These are phyloP conservation scores for Shinisaurus crocodilurus DNA, from an alignment of 2,113 vertebrate species.

Conservation along the genomic window DNA sequence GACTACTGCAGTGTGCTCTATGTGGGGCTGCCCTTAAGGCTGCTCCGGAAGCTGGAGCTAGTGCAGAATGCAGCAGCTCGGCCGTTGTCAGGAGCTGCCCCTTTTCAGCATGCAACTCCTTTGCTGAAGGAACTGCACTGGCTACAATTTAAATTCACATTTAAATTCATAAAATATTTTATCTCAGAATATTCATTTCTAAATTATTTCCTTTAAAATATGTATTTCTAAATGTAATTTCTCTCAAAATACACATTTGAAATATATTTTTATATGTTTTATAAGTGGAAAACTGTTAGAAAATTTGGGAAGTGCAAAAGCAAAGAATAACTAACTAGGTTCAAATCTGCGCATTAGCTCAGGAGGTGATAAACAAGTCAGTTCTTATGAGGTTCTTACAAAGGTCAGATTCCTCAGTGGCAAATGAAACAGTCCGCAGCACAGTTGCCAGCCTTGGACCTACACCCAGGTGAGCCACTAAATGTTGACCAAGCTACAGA, in stretches of 20 bases:
- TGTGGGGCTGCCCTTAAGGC: no score
- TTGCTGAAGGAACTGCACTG: no score
- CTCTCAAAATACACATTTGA: background rate
- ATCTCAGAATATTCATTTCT: background rate
- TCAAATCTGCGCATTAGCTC: background rate
- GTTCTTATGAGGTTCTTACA: background rate
- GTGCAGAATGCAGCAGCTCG: no score
- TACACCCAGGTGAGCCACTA: background rate
- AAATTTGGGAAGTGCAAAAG: background rate
- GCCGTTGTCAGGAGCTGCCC: no score
- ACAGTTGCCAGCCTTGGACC: background rate
- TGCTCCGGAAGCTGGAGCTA: no score
- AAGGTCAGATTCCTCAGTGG: background rate
- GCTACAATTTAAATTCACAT: no score
- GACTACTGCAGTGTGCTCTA: no score
- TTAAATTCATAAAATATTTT: background rate
- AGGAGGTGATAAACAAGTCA: background rate
- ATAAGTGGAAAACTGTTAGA: background rate
- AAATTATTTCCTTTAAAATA: background rate
- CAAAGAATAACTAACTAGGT: background rate
- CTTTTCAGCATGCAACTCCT: no score
- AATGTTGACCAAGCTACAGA: conserved; percentile 1
- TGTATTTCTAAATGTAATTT: background rate
- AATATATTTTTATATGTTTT: background rate
- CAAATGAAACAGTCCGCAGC: background rate